Evolutionary conservation across 30 jellyfish, hydroid and myxozoan species (phyloP), one percentile per base, ranked within the genome.

Genomic region (Hydractinia symbiolongicarpus): DNA sequence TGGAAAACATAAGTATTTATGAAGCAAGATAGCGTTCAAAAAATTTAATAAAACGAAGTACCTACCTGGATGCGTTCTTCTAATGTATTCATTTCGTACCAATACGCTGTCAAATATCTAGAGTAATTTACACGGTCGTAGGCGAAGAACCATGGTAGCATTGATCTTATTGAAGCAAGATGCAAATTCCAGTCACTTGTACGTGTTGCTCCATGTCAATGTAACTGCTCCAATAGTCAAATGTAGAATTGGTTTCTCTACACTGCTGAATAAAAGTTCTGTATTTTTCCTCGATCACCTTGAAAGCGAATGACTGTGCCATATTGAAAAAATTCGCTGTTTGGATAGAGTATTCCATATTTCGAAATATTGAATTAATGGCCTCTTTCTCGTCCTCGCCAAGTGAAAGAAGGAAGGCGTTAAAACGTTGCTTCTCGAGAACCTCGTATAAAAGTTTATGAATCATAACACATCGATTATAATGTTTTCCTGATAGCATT

Each of bases 71-170:
- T 89, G 93, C 17, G 93, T 89, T 61, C 53, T 1, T 80, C 73
- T 30, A 89, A 53, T 30, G 81, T 20, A n/a, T 72, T 84, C 97
- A 89, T 89, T 84, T 89, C 93, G 14, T 81, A 73, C 94, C 93
- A 89, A 89, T 89, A 88, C 51, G 67, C 71, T 2, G 96, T 5
- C 55, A 83, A 82, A 58, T 88, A 89, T 61, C 95, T 57, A 16
- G 94, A 77, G 72, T 89, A 89, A 84, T 85, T 80, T 60, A 79
- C 78, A 61, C 88, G n/a, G n/a, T n/a, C n/a, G n/a, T 82, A 44
- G 17, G 72, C 95, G 71, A 89, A 89, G 57, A 83, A 85, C 95
- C 95, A 79, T 52, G 95, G 95, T 50, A 85, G 88, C 90, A 85
- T 85, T 19, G 90, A 70, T 49, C 95, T 64, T 54, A 85, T 57